Evolutionary conservation across 1,140 invertebrate species (phyloP).

Genomic region (Zophobas morio): DNA sequence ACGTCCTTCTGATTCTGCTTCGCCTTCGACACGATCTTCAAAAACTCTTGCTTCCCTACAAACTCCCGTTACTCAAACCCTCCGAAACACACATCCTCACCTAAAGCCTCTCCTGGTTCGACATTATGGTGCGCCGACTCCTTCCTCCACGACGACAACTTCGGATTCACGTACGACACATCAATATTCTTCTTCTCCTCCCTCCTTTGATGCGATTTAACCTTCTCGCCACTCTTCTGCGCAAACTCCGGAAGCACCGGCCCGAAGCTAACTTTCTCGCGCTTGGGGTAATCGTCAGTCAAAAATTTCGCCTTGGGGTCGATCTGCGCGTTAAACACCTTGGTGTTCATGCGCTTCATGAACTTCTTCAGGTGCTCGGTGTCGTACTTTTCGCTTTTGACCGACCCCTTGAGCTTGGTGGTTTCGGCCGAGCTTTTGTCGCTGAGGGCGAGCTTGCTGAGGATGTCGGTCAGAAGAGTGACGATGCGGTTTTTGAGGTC

Average conservation of each 20-base stretch:
- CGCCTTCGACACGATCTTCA: slow-evolving; percentile 55
- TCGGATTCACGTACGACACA: slow-evolving; percentile 58
- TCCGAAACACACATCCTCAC: background rate
- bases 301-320: slow-evolving; percentile 5
- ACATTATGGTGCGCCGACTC: slow-evolving; percentile 44
- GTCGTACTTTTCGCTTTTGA: background rate
- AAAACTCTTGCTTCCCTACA: slow-evolving; percentile 56
- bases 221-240: background rate
- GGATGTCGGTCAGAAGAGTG: slow-evolving; percentile 4
- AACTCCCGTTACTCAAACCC: background rate
- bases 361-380: background rate
- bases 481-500: slow-evolving; percentile 60
- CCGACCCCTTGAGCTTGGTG: background rate
- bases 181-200: slow-evolving; percentile 16
- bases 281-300: background rate
- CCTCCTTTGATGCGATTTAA: background rate
- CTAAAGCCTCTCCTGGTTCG: background rate
- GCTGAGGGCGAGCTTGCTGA: background rate
- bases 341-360: slow-evolving; percentile 3
- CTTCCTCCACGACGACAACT: slow-evolving; percentile 55
- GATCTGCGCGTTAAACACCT: background rate
- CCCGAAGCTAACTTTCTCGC: background rate
- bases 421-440: background rate
- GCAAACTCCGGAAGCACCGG: background rate
- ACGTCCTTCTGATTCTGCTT: slow-evolving; percentile 55